Base-by-base conservation (phyloP, 2,797 vertebrate species). In the Pangasius krempfi region DNA sequence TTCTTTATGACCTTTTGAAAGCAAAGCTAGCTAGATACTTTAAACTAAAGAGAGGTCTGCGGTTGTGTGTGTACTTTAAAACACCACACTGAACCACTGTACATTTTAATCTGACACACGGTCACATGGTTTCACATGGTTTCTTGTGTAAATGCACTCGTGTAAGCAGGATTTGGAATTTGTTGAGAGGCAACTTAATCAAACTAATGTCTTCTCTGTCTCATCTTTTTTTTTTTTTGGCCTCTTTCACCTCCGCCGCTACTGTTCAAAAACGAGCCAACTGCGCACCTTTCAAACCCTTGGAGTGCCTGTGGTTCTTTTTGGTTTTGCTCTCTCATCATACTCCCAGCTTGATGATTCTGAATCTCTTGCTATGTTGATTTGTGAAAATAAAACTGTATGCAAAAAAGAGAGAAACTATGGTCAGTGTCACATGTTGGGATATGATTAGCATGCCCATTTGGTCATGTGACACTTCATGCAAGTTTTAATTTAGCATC, bases 401-500 rank as follows among this genome's bases (percentile, higher is more conserved):
- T 33, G n/a, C 13, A 70, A 72, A 72, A 72, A 72, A 16, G 22
- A 47, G 22, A 33, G 54, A 33, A 5, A 25, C 20, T 37, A 1
- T 27, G 30, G 1, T 40, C 12, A 40, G 22, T 22, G 12, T 40
- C 64, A 52, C 70, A 60, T 33, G 60, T 70, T 40, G 68, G 62
- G 66, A 54, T 58, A 13, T 52, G 84, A 87, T 72, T 52, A 33
- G 37, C 60, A 78, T 52, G 13, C 12, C 25, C 2, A 16, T 52
- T n/a, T 78, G 47, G 44, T 78, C 75, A 76, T 6, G 44, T 76
- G 73, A 76, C 4, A 6, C 20, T 12, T 25, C 54, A 54, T 8
- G 33, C 40, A 4, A 30, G 76, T 86, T 87, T 88, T 37, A 85
- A 88, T 89, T 87, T 18, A 83, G 60, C 87, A 8, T 82, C 58